Evolutionary conservation across 2,888 invertebrate genomes (phyloP).

Genomic region (Chesias legatella): DNA sequence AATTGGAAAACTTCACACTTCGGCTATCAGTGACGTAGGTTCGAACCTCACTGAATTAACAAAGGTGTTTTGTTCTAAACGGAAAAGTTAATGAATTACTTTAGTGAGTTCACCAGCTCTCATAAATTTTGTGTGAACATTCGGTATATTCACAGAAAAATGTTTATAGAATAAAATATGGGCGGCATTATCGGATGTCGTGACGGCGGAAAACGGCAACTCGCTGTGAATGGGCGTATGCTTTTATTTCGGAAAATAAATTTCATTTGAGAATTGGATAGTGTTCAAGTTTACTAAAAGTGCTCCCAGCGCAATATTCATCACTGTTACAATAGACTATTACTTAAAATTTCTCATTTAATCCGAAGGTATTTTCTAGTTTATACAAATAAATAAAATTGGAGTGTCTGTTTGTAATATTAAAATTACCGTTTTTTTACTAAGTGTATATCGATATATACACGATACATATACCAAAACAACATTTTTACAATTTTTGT

Average conservation of each 20-base stretch:
- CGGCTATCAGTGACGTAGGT: constrained; percentile 37
- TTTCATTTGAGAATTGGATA: constrained; percentile 69
- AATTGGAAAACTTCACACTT: constrained; percentile 59
- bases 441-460: too few species aligned
- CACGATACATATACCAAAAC: too few species aligned
- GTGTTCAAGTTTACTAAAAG: constrained; percentile 51
- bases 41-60: constrained; percentile 27
- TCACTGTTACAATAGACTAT: too few species aligned
- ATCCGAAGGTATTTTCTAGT: too few species aligned
- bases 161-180: constrained; percentile 46
- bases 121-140: constrained; percentile 47
- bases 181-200: constrained; percentile 42
- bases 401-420: too few species aligned
- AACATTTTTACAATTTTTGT: too few species aligned
- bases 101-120: constrained; percentile 41
- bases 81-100: constrained; percentile 49
- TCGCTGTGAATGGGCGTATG: constrained; percentile 39
- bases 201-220: constrained; percentile 46
- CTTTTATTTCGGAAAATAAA: constrained; percentile 62
- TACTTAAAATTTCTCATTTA: too few species aligned
- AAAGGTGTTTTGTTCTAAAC: constrained; percentile 38
- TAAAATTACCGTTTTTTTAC: too few species aligned
- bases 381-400: too few species aligned
- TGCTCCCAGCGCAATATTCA: constrained; percentile 50
- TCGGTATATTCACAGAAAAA: constrained; percentile 45